These are phyloP conservation scores for Platichthys flesus DNA, from an alignment of 2,113 vertebrate genomes.

Conservation along the genomic window DNA sequence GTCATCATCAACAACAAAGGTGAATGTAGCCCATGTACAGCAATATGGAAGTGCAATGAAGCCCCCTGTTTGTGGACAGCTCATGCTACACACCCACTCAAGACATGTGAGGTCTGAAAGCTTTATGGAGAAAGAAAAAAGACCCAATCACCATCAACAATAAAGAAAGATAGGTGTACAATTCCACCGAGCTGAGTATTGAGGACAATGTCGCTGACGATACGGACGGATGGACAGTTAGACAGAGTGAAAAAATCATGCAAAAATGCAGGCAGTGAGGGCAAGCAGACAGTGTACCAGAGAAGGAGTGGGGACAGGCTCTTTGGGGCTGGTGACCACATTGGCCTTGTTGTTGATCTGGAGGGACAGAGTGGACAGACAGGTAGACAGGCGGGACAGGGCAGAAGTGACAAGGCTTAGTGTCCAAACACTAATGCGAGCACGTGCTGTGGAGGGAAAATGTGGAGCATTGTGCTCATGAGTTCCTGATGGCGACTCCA, in stretches of 20 bases:
- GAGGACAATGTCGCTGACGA: slow-evolving; percentile 4
- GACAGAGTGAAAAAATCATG: slow-evolving; percentile 20
- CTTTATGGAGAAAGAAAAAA: neutral
- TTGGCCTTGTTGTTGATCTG: slow-evolving; percentile 99
- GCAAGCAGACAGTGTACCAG: slow-evolving; percentile 90
- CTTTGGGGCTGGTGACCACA: slow-evolving; percentile 98
- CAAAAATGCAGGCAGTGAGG: slow-evolving; percentile 68
- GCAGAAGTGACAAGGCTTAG: slow-evolving; percentile 70
- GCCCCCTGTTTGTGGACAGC: neutral
- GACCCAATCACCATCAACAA: neutral
- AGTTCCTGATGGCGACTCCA: neutral
- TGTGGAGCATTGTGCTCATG: slow-evolving; percentile 1
- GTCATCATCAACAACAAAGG: slow-evolving; percentile 67
- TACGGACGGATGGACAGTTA: neutral
- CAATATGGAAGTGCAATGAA: slow-evolving; percentile 28
- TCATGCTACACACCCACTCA: slow-evolving; percentile 11
- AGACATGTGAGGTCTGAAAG: slow-evolving; percentile 1
- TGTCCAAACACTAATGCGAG: slow-evolving; percentile 40
- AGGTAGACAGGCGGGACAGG: slow-evolving; percentile 64
- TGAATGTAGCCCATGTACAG: slow-evolving; percentile 53
- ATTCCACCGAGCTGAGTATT: neutral
- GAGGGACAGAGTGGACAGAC: slow-evolving; percentile 83
- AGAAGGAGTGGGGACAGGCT: slow-evolving; percentile 92
- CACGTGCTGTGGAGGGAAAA: slow-evolving; percentile 40
- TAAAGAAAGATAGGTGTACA: neutral